Percentiles rank a stretch among this genome's conserved stretches.
These are phyloP conservation scores for Cerastis leucographa DNA, from an alignment of 2,888 invertebrate species.

Conservation along the genomic window DNA sequence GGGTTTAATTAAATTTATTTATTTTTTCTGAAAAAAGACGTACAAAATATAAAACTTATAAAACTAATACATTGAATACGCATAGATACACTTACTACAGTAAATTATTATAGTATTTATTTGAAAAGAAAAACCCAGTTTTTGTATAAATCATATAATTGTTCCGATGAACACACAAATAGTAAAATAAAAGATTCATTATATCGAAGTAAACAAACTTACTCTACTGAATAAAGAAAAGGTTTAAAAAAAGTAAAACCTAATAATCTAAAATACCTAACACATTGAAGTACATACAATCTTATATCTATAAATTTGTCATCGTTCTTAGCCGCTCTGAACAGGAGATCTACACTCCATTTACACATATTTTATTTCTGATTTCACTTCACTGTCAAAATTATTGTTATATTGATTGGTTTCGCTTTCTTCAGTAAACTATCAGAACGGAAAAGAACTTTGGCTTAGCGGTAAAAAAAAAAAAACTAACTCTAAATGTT, in stretches of 20 bases:
- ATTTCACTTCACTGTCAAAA: neutral
- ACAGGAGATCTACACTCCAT: too few species aligned
- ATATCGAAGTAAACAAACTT: neutral
- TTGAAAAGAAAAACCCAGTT: neutral
- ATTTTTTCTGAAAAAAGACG: neutral
- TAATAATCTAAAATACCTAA: neutral
- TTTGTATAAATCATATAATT: neutral
- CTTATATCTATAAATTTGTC: neutral
- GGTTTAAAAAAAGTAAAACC: neutral
- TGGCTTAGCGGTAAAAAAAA: neutral
- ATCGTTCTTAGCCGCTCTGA: neutral
- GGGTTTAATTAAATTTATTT: neutral
- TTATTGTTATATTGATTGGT: neutral
- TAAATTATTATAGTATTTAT: neutral
- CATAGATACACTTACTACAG: neutral
- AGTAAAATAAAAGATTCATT: neutral
- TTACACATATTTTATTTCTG: neutral
- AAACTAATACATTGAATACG: neutral
- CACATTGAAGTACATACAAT: neutral
- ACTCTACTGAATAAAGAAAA: neutral
- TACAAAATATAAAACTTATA: neutral
- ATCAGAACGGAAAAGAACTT: conserved; percentile 16
- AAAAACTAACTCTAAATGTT: neutral
- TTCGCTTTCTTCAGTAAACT: neutral
- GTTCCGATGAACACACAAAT: neutral